Conservation (phyloP, 2,888 invertebrate genomes). For the Dione vanillae region DNA sequence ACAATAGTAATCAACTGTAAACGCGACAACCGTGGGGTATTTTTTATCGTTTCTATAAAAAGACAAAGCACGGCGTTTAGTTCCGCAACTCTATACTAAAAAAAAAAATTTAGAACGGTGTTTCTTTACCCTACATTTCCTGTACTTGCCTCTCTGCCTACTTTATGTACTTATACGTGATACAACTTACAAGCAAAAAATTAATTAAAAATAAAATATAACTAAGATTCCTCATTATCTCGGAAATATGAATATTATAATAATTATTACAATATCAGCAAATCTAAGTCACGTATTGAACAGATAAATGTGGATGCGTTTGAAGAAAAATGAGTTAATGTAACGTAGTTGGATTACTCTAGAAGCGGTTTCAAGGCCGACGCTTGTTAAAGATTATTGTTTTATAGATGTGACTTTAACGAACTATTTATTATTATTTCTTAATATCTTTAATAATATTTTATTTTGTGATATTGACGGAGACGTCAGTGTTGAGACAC, state of each 20-base stretch:
- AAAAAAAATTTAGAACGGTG: background rate
- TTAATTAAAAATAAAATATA: background rate
- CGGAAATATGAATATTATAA: background rate
- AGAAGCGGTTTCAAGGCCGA: conserved; percentile 74
- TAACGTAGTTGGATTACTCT: conserved; percentile 65
- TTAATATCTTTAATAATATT: too few relatives aligned
- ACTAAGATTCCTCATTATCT: too few relatives aligned
- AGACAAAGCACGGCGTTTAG: background rate
- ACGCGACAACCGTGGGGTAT: too few relatives aligned
- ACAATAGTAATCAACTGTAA: too few relatives aligned
- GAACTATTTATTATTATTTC: background rate
- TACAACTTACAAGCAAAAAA: background rate
- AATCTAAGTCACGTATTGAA: conserved; percentile 40
- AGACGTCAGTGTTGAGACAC: too few relatives aligned
- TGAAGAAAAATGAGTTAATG: conserved; percentile 61
- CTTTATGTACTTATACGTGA: background rate
- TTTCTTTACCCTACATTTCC: background rate
- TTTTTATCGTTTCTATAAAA: background rate
- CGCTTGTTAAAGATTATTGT: conserved; percentile 56
- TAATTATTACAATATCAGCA: conserved; percentile 29
- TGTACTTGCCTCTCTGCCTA: background rate
- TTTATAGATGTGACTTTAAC: conserved; percentile 9
- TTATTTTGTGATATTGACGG: too few relatives aligned
- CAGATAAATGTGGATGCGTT: conserved; percentile 43
- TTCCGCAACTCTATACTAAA: background rate